Conservation (phyloP, 92 coral and sea anemone genomes). For the Parazoanthus atlanticus region DNA sequence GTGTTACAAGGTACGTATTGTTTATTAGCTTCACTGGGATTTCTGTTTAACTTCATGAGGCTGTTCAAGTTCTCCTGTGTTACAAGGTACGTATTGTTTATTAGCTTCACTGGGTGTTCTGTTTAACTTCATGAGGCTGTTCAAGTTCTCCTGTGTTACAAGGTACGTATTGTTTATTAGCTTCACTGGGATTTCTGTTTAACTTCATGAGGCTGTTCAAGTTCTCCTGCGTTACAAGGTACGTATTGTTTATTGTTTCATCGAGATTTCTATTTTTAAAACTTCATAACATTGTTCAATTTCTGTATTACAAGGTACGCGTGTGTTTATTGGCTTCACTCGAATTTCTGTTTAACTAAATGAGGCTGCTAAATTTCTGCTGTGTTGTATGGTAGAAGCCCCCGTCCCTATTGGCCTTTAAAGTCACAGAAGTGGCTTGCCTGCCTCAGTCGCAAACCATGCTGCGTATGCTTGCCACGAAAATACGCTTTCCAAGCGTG, state of each 20-base stretch:
- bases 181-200: no score
- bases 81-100: slow-evolving; percentile 52
- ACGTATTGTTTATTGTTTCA: neutral
- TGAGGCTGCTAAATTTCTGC: no score
- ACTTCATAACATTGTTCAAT: neutral
- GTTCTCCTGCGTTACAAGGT: neutral
- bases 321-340: no score
- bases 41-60: slow-evolving; percentile 58
- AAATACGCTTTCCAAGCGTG: no score
- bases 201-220: neutral
- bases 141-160: slow-evolving; percentile 76
- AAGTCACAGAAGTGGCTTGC: no score
- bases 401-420: no score
- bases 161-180: slow-evolving; percentile 45
- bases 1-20: slow-evolving; percentile 60
- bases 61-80: slow-evolving; percentile 68
- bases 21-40: slow-evolving; percentile 66
- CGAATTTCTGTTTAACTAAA: no score
- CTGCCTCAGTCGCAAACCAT: no score
- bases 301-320: neutral
- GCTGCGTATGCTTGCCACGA: no score
- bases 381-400: no score
- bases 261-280: neutral
- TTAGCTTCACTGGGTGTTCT: slow-evolving; percentile 66
- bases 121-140: slow-evolving; percentile 58